Conservation (phyloP, 2,797 vertebrate species). For the Hypotaenidia okinawae region DNA sequence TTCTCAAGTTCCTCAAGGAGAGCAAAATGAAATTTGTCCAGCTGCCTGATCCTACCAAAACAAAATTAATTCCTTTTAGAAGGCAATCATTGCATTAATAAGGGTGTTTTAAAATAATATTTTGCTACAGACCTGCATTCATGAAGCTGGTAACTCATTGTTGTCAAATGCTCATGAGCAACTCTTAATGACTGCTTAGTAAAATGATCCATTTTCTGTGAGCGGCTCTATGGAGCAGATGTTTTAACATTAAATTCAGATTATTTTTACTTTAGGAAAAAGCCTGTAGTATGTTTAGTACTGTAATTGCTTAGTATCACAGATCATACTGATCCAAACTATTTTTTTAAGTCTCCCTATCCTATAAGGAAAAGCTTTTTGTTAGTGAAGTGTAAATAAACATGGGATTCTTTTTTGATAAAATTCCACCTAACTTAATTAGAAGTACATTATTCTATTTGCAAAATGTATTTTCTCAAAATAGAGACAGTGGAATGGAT, state of each 20-base stretch:
- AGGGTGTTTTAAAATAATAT: not conserved
- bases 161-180: slow-evolving; percentile 82
- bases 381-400: not conserved
- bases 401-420: not conserved
- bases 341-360: too few species aligned
- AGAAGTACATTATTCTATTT: not conserved
- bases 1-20: slow-evolving; percentile 85
- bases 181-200: slow-evolving; percentile 84
- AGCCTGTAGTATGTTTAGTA: not conserved
- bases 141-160: slow-evolving; percentile 79
- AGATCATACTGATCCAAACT: not conserved
- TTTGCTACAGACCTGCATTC: slow-evolving; percentile 82
- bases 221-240: slow-evolving; percentile 76
- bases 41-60: slow-evolving; percentile 81
- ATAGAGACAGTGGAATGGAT: not conserved
- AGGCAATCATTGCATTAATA: not conserved
- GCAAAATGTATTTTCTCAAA: not conserved
- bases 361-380: not conserved
- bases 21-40: slow-evolving; percentile 81
- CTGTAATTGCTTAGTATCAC: not conserved
- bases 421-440: not conserved
- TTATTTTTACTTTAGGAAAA: not conserved
- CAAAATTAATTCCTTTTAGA: slow-evolving; percentile 1
- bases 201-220: slow-evolving; percentile 84
- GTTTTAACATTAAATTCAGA: slow-evolving; percentile 1